Evolutionary conservation across 2,797 vertebrate species (phyloP).

Genomic region (Apogon talboti): DNA sequence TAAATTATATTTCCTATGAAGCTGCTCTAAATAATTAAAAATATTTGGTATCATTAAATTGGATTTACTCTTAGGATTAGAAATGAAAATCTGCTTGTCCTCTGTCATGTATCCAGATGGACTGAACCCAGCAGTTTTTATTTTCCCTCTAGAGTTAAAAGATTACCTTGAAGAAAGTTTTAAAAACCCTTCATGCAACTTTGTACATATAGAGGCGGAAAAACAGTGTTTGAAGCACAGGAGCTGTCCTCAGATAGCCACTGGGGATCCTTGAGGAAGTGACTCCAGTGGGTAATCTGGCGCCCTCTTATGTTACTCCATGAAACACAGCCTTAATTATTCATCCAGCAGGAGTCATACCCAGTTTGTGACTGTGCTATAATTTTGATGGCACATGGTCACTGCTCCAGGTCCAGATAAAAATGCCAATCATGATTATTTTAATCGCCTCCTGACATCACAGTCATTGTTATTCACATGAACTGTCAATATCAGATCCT

Average conservation of each 20-base stretch:
- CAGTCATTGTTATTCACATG: slow-evolving; percentile 16
- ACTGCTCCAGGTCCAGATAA: slow-evolving; percentile 29
- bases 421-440: slow-evolving; percentile 14
- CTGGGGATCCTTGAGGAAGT: neutral
- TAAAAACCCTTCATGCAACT: neutral
- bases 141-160: neutral
- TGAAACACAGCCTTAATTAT: slow-evolving; percentile 22
- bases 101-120: too few relatives aligned
- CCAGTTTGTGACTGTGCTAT: slow-evolving; percentile 27
- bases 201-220: neutral
- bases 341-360: slow-evolving; percentile 2
- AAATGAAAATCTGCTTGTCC: too few relatives aligned
- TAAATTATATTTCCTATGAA: too few relatives aligned
- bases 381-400: slow-evolving; percentile 32
- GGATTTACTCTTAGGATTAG: too few relatives aligned
- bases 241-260: neutral
- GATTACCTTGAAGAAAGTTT: neutral
- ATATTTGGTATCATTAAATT: too few relatives aligned
- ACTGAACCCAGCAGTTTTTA: too few relatives aligned
- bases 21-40: too few relatives aligned
- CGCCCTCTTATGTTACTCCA: slow-evolving; percentile 64
- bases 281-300: slow-evolving; percentile 43
- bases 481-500: slow-evolving; percentile 21
- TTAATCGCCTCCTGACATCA: slow-evolving; percentile 11
- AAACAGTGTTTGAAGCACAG: neutral